A percentile compares a stretch with the other conserved stretches of the same genome.
Evolutionary conservation across 1,140 invertebrate species (phyloP).

Genomic region (Drosophila fuyamai): DNA sequence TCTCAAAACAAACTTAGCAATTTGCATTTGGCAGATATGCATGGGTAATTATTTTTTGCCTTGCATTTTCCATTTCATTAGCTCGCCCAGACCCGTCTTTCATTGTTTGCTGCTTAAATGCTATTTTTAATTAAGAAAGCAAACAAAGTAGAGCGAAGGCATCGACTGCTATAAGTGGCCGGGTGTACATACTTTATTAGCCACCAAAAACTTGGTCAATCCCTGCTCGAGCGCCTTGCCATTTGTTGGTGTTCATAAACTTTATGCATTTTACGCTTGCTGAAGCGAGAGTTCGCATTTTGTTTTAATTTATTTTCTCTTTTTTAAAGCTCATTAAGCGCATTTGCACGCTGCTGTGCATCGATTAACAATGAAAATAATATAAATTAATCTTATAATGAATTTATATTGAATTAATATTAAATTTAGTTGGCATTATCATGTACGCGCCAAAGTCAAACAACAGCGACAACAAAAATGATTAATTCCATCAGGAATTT

Average conservation of each 20-base stretch:
- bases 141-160: constrained; percentile 25
- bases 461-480: constrained; percentile 50
- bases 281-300: constrained; percentile 13
- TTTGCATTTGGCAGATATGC: constrained; percentile 40
- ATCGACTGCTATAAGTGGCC: constrained; percentile 43
- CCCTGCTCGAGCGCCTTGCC: constrained; percentile 6
- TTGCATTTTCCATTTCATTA: constrained; percentile 57
- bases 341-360: constrained; percentile 47
- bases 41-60: constrained; percentile 29
- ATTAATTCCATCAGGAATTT: constrained; percentile 66
- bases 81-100: constrained; percentile 9
- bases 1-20: constrained; percentile 13
- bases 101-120: constrained; percentile 49
- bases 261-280: constrained; percentile 30
- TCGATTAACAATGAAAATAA: constrained; percentile 62
- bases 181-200: constrained; percentile 29
- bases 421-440: constrained; percentile 58
- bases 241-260: constrained; percentile 51
- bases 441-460: constrained; percentile 54
- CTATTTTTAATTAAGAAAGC: constrained; percentile 61
- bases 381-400: constrained; percentile 70
- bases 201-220: constrained; percentile 39
- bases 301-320: constrained; percentile 38
- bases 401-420: constrained; percentile 76
- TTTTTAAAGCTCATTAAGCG: constrained; percentile 68